Percentiles rank a stretch among this genome's conserved stretches.
phyloP scores from a whole-genome alignment of 2,113 vertebrate species.

The Dendropsophus ebraccatus region DNA sequence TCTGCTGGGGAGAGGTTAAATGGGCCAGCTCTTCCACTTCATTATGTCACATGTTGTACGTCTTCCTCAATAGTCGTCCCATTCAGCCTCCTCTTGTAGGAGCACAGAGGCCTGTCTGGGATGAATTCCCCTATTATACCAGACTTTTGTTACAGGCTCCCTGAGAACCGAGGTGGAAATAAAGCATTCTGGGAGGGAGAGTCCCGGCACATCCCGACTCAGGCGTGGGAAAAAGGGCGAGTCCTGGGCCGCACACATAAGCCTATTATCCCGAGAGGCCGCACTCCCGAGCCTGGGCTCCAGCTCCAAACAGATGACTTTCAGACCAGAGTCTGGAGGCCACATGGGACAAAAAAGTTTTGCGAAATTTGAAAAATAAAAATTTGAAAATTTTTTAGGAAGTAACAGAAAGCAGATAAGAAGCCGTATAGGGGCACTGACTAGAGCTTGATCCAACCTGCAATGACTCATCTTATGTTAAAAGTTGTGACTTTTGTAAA shows the following conservation, averaged over 20 bases:
- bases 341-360: no score
- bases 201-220: not conserved
- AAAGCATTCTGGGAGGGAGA: slow-evolving; percentile 1
- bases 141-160: slow-evolving; percentile 17
- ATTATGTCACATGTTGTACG: slow-evolving; percentile 12
- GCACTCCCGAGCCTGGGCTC: no score
- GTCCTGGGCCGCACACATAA: slow-evolving; percentile 11
- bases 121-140: slow-evolving; percentile 5
- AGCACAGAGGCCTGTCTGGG: not conserved
- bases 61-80: not conserved
- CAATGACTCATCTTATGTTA: no score
- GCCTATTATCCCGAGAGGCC: not conserved
- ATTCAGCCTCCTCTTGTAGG: not conserved
- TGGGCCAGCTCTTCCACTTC: not conserved
- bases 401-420: no score
- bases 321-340: no score
- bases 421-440: no score
- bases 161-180: slow-evolving; percentile 32
- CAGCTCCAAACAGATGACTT: not conserved
- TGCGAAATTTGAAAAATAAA: no score
- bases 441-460: no score
- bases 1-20: slow-evolving; percentile 8
- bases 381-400: no score
- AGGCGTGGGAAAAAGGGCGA: slow-evolving; percentile 23
- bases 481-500: no score